Evolutionary conservation across 2,113 vertebrate genomes (phyloP).

Genomic region (Corynorhinus townsendii): DNA sequence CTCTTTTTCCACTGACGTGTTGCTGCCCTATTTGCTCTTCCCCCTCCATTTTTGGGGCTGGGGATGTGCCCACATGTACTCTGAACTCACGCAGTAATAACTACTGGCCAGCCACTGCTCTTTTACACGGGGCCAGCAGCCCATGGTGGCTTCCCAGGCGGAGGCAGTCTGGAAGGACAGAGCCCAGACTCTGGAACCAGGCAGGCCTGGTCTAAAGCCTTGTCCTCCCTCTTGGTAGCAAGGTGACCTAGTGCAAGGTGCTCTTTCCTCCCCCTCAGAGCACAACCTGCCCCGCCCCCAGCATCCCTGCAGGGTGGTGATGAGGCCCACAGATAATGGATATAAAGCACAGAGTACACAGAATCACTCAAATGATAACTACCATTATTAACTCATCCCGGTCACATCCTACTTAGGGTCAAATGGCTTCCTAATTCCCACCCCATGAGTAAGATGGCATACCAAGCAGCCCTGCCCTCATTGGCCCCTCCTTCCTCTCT

Average conservation of each 20-base stretch:
- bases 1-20: neutral
- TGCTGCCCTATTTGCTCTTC: neutral
- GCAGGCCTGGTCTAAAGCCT: neutral
- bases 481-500: neutral
- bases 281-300: neutral
- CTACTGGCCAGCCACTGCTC: neutral
- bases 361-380: neutral
- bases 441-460: accelerated
- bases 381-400: neutral
- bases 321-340: neutral
- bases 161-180: neutral
- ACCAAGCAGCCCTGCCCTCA: neutral
- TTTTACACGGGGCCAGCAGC: neutral
- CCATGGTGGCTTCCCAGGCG: neutral
- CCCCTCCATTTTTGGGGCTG: neutral
- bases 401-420: neutral
- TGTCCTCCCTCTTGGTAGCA: neutral
- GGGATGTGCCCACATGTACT: neutral
- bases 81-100: neutral
- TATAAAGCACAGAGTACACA: neutral
- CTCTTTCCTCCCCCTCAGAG: neutral
- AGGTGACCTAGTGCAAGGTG: neutral
- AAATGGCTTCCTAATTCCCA: neutral
- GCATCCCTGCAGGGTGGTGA: neutral
- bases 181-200: neutral